phyloP scores from a whole-genome alignment of 2,797 vertebrate genomes.

The Lutjanus campechanus region DNA sequence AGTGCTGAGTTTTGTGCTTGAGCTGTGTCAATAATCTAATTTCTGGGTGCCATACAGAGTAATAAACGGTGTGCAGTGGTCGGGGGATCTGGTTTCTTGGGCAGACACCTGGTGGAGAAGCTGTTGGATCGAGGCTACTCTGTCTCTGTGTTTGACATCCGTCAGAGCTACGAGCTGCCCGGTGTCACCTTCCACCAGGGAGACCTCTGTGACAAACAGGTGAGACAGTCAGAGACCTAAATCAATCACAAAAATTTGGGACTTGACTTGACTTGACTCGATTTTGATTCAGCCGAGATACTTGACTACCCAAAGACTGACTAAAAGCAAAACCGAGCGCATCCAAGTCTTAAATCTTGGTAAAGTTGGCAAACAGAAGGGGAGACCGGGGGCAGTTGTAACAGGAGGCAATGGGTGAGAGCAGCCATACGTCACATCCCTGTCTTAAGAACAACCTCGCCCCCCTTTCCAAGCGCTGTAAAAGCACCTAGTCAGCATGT shows the following conservation, averaged over 20 bases:
- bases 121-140: conserved; percentile 90
- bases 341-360: too few species aligned
- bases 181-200: conserved; percentile 91
- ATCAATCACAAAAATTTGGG: neutral
- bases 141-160: conserved; percentile 94
- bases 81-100: conserved; percentile 95
- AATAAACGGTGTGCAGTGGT: conserved; percentile 92
- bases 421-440: too few species aligned
- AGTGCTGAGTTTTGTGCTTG: accelerated
- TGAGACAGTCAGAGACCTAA: conserved; percentile 50
- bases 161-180: conserved; percentile 87
- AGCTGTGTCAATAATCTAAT: accelerated
- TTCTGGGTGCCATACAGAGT: conserved; percentile 74
- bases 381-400: too few species aligned
- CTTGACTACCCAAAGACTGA: too few species aligned
- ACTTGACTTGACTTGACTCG: neutral
- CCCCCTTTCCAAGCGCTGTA: too few species aligned
- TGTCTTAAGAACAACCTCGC: too few species aligned
- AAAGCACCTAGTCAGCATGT: too few species aligned
- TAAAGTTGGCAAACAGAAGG: too few species aligned
- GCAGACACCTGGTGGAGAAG: conserved; percentile 94
- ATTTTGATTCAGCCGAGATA: neutral
- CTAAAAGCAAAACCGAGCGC: too few species aligned
- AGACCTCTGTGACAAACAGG: conserved; percentile 93
- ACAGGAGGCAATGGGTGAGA: too few species aligned